A percentile compares a stretch with the other conserved stretches of the same genome.
Conservation (phyloP, 1,140 invertebrate genomes). For the Nautilus pompilius region DNA sequence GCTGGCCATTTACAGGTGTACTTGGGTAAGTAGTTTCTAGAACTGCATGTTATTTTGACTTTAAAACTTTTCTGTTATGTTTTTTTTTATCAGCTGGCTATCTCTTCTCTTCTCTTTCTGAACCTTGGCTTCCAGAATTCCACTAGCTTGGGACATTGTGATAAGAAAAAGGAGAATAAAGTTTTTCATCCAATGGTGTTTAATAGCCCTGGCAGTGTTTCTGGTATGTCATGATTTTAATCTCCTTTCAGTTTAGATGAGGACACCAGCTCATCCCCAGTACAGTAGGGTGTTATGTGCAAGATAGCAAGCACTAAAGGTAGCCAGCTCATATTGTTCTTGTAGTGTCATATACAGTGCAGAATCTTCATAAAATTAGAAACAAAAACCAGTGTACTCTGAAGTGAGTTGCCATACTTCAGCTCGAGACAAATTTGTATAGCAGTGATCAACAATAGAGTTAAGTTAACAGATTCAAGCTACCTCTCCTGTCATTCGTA, state of each 20-base stretch:
- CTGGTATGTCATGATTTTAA: slow-evolving; percentile 55
- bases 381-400: no score
- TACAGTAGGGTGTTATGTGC: no score
- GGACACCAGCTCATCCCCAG: no score
- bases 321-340: no score
- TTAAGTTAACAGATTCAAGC: no score
- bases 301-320: no score
- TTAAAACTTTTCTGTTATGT: background rate
- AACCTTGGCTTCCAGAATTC: slow-evolving; percentile 60
- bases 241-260: background rate
- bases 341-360: no score
- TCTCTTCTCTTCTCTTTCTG: slow-evolving; percentile 19
- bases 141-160: slow-evolving; percentile 85
- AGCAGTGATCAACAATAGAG: no score
- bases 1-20: slow-evolving; percentile 70
- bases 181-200: slow-evolving; percentile 72
- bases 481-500: no score
- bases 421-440: no score
- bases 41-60: background rate
- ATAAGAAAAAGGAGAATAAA: slow-evolving; percentile 62
- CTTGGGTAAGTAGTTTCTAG: slow-evolving; percentile 38
- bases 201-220: slow-evolving; percentile 68
- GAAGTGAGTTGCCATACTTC: no score
- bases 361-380: no score
- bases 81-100: background rate